Base-by-base conservation (phyloP, 2,888 invertebrate species). In the Calameuta filiformis region DNA sequence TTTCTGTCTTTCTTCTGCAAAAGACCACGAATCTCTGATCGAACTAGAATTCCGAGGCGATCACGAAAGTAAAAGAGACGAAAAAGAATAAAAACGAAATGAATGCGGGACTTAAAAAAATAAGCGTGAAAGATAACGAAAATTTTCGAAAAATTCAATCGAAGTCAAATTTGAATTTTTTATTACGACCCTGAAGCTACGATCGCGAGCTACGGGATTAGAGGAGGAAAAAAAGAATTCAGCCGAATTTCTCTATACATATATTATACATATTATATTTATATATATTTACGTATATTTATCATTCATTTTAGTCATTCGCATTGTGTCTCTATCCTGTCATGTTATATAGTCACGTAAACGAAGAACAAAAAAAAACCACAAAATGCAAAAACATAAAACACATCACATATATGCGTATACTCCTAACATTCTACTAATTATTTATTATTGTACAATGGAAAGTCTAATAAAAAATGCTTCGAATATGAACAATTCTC, bases 371-470 rank as follows among this genome's bases (percentile, higher is more conserved):
- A 40, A 73, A 23, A 12, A 30, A 40, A 56, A 56, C 23, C 56
- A 56, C 56, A 56, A 56, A 56, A 56, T 23, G 56, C 56, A 56
- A 56, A 56, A 56, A 68, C 77, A 75, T 69, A 30, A 35, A 76
- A 76, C 73, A 78, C 75, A 68, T 73, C 78, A 81, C 37, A 77
- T 78, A 79, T 78, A 79, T 77, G 78, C 69, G 80, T 77, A 83
- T 79, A 79, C 75, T 73, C 83, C 84, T 88, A 87, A 88, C 88
- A 84, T 85, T 85, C 84, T 88, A 89, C 87, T 89, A 90, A 90
- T 90, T 88, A 88, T 89, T 89, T 89, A 90, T 89, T 89, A 89
- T 88, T 90, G 90, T 90, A 90, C 85, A 87, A 90, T 89, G 87
- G 84, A 89, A 89, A 85, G 83, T 84, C 85, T 84, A 90, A 89